Evolutionary conservation across 2,797 vertebrate species (phyloP), one percentile per base, ranked within the genome.

Genomic region (Micrastur ruficollis): DNA sequence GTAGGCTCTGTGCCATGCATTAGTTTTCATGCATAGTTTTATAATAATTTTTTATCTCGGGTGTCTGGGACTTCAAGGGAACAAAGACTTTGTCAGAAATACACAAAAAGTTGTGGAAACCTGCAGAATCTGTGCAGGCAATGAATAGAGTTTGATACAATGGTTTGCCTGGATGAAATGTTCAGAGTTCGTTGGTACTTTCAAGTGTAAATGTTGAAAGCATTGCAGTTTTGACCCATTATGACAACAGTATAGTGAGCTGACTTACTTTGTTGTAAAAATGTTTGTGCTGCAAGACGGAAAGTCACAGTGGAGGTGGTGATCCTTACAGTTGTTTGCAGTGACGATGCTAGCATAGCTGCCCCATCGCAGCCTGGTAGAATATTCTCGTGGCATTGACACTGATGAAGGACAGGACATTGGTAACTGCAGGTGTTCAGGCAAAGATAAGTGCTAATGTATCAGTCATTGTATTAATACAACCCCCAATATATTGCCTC

Each of bases 341-440:
- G 8, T 72, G 70, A 16, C 0, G 0, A 10, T 67, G 20, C 11
- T 25, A 8, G 22, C 0, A 0, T 11, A 74, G 75, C 59, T 73
- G 42, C 40, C 9, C 19, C 14, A 2, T 47, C 1, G 3, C 11
- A 56, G 67, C 55, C 21, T n/a, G 34, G 58, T 16, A n/a, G 34
- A 53, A 40, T 29, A 2, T 31, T 65, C 73, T 40, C 0, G 0
- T 32, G n/a, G 29, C 32, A 9, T 4, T 62, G 79, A 38, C 47
- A 13, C 56, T 78, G 72, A 18, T 27, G 68, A 34, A 46, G 56
- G 52, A 25, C 1, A 5, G 11, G 29, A 19, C 1, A 1, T 63
- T 7, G 11, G 26, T 66, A 73, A 20, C 58, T 66, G n/a, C 53
- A 58, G 36, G 31, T 78, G 25, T 49, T 83, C 36, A 59, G 63